A percentile compares a stretch with the other conserved stretches of the same genome.
These are phyloP conservation scores for Ganaspis brasiliensis DNA, from an alignment of 2,888 invertebrate species.

Conservation along the genomic window DNA sequence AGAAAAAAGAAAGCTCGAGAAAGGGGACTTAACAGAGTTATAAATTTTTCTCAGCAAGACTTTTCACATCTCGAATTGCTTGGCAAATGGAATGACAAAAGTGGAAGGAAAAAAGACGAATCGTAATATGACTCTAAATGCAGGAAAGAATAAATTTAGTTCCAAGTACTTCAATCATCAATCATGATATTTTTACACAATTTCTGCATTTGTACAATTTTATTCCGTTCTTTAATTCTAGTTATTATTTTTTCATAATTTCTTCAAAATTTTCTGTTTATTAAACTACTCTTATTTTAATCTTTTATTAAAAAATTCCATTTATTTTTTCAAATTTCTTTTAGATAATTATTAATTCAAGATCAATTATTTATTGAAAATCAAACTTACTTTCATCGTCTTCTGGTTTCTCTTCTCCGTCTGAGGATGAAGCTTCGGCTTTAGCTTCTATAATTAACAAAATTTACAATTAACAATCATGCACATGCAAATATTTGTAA, in stretches of 20 bases:
- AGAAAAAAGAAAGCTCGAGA: conserved; percentile 29
- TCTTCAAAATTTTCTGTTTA: too few relatives aligned
- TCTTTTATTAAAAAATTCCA: too few relatives aligned
- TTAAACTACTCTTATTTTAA: too few relatives aligned
- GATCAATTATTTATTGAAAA: too few relatives aligned
- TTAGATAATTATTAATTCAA: too few relatives aligned
- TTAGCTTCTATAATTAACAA: conserved; percentile 75
- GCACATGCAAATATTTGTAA: conserved; percentile 68
- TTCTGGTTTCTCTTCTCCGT: conserved; percentile 75
- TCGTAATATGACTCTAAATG: conserved; percentile 68
- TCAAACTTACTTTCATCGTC: conserved; percentile 75
- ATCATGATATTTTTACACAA: too few relatives aligned
- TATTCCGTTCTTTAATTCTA: too few relatives aligned
- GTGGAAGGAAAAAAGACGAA: neutral
- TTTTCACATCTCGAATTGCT: conserved; percentile 53
- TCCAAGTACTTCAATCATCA: too few relatives aligned
- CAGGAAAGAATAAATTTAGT: too few relatives aligned
- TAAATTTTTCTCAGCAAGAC: conserved; percentile 58
- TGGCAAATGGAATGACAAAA: neutral
- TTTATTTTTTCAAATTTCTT: too few relatives aligned
- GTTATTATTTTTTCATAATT: too few relatives aligned
- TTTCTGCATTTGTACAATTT: too few relatives aligned
- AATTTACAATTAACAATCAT: conserved; percentile 64
- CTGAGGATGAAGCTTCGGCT: conserved; percentile 77
- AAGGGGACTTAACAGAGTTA: conserved; percentile 66